Conservation (phyloP, 2,888 invertebrate genomes). For the Acleris laterana region DNA sequence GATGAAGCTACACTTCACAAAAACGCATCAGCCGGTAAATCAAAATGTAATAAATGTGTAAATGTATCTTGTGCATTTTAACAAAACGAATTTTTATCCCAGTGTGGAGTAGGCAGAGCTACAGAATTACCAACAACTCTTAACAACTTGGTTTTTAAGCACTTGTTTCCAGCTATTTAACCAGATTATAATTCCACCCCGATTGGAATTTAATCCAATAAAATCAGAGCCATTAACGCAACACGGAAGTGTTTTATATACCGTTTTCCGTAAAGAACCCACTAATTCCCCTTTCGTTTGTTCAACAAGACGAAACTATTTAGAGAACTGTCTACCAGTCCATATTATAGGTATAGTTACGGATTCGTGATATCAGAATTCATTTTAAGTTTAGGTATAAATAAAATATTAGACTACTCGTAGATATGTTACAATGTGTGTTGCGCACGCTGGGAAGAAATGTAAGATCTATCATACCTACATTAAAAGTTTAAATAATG, state of each 20-base stretch:
- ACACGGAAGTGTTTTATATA: slow-evolving; percentile 63
- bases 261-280: slow-evolving; percentile 58
- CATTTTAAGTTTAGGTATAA: too few relatives aligned
- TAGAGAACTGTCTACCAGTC: slow-evolving; percentile 56
- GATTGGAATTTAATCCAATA: slow-evolving; percentile 34
- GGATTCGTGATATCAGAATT: too few relatives aligned
- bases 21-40: too few relatives aligned
- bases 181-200: slow-evolving; percentile 41
- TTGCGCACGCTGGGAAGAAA: too few relatives aligned
- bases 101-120: too few relatives aligned
- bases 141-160: not conserved
- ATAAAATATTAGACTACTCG: too few relatives aligned
- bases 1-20: too few relatives aligned
- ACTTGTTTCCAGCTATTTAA: slow-evolving; percentile 14
- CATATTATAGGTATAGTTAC: too few relatives aligned
- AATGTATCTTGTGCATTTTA: not conserved
- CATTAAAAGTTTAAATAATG: too few relatives aligned
- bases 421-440: too few relatives aligned
- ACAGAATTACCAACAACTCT: too few relatives aligned
- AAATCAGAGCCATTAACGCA: slow-evolving; percentile 43
- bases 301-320: slow-evolving; percentile 72
- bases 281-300: slow-evolving; percentile 69
- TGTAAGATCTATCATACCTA: too few relatives aligned
- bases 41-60: not conserved
- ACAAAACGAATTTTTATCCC: not conserved